These are phyloP conservation scores for Chaetodon trifascialis DNA, from an alignment of 2,113 vertebrate species.

Conservation along the genomic window DNA sequence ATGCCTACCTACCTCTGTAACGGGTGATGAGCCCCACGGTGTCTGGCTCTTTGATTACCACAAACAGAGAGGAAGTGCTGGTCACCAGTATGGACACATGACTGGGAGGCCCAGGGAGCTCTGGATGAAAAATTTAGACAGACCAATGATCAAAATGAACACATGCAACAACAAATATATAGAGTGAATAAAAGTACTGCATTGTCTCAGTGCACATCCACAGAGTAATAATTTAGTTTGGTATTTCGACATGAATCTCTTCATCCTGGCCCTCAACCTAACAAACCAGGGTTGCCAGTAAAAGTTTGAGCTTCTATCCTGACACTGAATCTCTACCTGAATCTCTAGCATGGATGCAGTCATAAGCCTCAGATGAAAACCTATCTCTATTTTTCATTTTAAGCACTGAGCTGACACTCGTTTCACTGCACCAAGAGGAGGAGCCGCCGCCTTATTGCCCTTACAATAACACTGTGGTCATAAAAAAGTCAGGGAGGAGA, in stretches of 20 bases:
- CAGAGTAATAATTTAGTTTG: neutral
- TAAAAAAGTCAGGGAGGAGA: slow-evolving; percentile 27
- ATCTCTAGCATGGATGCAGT: slow-evolving; percentile 7
- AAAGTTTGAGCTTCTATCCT: neutral
- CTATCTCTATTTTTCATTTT: slow-evolving; percentile 30
- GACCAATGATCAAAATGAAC: slow-evolving; percentile 5
- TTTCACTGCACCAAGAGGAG: slow-evolving; percentile 23
- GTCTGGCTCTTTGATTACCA: slow-evolving; percentile 76
- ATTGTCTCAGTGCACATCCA: too few relatives aligned
- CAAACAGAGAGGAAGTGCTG: slow-evolving; percentile 76
- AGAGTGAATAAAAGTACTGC: neutral
- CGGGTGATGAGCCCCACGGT: slow-evolving; percentile 76
- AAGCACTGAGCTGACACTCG: neutral
- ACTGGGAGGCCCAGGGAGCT: slow-evolving; percentile 76
- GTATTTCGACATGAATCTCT: neutral
- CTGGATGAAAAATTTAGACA: slow-evolving; percentile 56
- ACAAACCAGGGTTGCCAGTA: neutral
- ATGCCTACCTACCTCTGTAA: slow-evolving; percentile 76
- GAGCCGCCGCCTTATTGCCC: slow-evolving; percentile 1
- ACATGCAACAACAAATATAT: too few relatives aligned
- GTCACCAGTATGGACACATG: slow-evolving; percentile 79
- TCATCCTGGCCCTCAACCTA: neutral
- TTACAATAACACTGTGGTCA: slow-evolving; percentile 15
- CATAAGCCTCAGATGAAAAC: neutral
- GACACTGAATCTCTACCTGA: neutral